Evolutionary conservation across 2,113 vertebrate species (phyloP).

Genomic region (Dascyllus trimaculatus): DNA sequence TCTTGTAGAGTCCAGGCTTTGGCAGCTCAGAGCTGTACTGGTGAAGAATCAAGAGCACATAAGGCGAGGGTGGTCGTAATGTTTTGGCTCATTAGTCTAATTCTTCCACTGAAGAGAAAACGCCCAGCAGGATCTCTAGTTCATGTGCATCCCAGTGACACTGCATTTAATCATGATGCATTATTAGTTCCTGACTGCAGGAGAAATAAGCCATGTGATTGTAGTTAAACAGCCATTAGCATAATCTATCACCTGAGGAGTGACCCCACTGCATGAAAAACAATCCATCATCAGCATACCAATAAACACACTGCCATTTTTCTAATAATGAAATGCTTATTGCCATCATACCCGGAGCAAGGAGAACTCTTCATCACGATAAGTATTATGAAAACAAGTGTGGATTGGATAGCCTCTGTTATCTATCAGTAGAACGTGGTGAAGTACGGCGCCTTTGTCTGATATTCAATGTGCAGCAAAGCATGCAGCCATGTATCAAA

Average conservation of each 20-base stretch:
- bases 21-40: too few species aligned
- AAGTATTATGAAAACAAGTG: conserved; percentile 36
- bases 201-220: conserved; percentile 49
- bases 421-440: conserved; percentile 27
- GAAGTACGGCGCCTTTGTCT: conserved; percentile 39
- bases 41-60: neutral
- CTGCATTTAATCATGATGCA: conserved; percentile 47
- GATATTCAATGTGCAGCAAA: conserved; percentile 52
- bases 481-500: conserved; percentile 55
- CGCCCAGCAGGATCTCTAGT: neutral
- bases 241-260: conserved; percentile 58
- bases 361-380: conserved; percentile 44
- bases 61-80: neutral
- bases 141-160: conserved; percentile 14
- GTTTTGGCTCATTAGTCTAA: neutral
- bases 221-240: conserved; percentile 59
- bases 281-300: conserved; percentile 53
- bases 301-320: conserved; percentile 39
- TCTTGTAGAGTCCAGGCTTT: too few species aligned
- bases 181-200: conserved; percentile 47
- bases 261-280: conserved; percentile 21
- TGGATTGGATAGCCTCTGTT: conserved; percentile 16
- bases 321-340: conserved; percentile 58
- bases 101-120: conserved; percentile 6
- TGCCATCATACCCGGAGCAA: conserved; percentile 14